phyloP scores from a whole-genome alignment of 2,888 invertebrate species.

The Apotomis turbidana region DNA sequence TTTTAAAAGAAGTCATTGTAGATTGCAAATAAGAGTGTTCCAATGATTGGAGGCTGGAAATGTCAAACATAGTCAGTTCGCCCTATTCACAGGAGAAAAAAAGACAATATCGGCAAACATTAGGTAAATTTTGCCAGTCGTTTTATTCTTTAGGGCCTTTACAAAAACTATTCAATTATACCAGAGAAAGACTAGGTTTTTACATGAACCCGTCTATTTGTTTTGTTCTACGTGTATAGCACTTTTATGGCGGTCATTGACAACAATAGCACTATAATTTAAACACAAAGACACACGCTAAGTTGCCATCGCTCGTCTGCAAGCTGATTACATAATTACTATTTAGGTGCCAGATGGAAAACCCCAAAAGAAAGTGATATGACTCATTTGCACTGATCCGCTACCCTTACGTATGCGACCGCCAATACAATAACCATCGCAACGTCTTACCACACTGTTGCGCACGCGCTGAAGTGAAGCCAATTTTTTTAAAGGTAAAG shows the following conservation, averaged over 20 bases:
- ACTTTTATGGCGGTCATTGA: constrained; percentile 7
- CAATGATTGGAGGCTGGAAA: no score
- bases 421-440: background rate
- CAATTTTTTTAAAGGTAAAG: background rate
- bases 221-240: constrained; percentile 2
- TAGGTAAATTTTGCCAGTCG: background rate
- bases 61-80: no score
- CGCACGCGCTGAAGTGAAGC: background rate
- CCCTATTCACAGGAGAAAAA: no score
- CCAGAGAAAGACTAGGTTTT: background rate
- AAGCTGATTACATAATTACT: constrained; percentile 20
- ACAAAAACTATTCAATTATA: background rate
- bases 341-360: constrained; percentile 22
- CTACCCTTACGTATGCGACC: constrained; percentile 10
- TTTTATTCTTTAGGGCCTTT: background rate
- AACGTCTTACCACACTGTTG: background rate
- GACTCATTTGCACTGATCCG: constrained; percentile 14
- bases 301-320: constrained; percentile 7
- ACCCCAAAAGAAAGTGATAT: constrained; percentile 33
- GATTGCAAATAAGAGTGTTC: no score
- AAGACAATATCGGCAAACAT: no score
- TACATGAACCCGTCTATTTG: background rate
- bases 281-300: constrained; percentile 4
- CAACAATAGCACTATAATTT: background rate
- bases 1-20: no score